phyloP scores from a whole-genome alignment of 2,113 vertebrate genomes.

The Etheostoma spectabile region DNA sequence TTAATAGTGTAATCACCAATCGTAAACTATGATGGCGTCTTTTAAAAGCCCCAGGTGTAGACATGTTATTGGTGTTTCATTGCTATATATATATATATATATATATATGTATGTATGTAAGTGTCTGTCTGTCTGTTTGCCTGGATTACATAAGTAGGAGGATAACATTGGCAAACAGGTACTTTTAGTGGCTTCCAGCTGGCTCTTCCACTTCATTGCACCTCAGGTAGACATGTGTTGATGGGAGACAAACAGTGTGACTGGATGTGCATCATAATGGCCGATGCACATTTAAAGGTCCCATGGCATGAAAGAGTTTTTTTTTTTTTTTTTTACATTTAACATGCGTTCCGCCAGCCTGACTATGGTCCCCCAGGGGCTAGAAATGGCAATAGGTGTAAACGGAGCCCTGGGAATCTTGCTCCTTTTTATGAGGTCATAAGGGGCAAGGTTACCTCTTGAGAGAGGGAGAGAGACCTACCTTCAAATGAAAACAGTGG shows the following conservation, averaged over 20 bases:
- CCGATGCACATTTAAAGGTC: neutral
- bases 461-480: too few relatives aligned
- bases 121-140: constrained; percentile 3
- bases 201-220: constrained; percentile 39
- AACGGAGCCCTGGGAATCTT: too few relatives aligned
- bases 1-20: neutral
- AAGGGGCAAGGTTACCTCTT: too few relatives aligned
- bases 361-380: too few relatives aligned
- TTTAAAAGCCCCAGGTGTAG: constrained; percentile 9
- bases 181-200: constrained; percentile 38
- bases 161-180: constrained; percentile 7
- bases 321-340: too few relatives aligned
- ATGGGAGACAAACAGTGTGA: constrained; percentile 23
- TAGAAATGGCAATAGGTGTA: too few relatives aligned
- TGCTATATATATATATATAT: constrained; percentile 20
- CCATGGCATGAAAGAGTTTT: too few relatives aligned
- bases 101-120: too few relatives aligned
- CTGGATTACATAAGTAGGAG: constrained; percentile 36
- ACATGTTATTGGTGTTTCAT: neutral
- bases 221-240: constrained; percentile 43
- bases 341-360: too few relatives aligned
- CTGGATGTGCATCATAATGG: constrained; percentile 34
- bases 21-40: neutral
- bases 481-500: too few relatives aligned
- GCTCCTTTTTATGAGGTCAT: too few relatives aligned